These are phyloP conservation scores for Caenorhabditis virilis DNA, from an alignment of 2,888 invertebrate species.

Conservation along the genomic window DNA sequence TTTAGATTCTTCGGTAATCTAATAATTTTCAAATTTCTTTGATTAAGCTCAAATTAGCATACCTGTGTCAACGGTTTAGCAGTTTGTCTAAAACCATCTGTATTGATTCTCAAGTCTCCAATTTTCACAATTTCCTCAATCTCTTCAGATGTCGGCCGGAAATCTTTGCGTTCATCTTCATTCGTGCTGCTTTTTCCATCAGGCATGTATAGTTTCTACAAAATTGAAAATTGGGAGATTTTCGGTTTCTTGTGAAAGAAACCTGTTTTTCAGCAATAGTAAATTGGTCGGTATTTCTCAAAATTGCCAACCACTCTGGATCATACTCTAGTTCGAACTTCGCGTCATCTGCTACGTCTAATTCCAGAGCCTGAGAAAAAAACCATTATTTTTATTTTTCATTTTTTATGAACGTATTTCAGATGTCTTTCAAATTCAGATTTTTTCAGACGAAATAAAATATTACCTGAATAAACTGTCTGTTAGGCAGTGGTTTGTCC, in stretches of 20 bases:
- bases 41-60: no score
- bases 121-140: slow-evolving; percentile 74
- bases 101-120: slow-evolving; percentile 75
- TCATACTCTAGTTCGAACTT: slow-evolving; percentile 77
- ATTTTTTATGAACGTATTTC: not conserved
- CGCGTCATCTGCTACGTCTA: slow-evolving; percentile 48
- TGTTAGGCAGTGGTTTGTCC: slow-evolving; percentile 84
- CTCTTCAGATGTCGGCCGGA: slow-evolving; percentile 69
- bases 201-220: not conserved
- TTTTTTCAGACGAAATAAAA: no score
- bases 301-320: slow-evolving; percentile 89
- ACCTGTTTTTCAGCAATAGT: slow-evolving; percentile 30
- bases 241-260: no score
- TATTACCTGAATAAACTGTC: slow-evolving; percentile 90
- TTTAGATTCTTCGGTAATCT: slow-evolving; percentile 9
- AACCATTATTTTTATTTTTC: not conserved
- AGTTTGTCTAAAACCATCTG: slow-evolving; percentile 81
- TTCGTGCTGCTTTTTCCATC: slow-evolving; percentile 3
- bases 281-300: slow-evolving; percentile 80
- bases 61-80: slow-evolving; percentile 73
- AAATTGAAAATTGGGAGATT: no score
- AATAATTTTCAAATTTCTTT: slow-evolving; percentile 1
- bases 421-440: not conserved
- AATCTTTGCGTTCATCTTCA: slow-evolving; percentile 35
- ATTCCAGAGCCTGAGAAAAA: slow-evolving; percentile 39